Percentiles rank a stretch among this genome's conserved stretches.
Conservation (phyloP, 2,888 invertebrate species). For the Drosophila quinaria region DNA sequence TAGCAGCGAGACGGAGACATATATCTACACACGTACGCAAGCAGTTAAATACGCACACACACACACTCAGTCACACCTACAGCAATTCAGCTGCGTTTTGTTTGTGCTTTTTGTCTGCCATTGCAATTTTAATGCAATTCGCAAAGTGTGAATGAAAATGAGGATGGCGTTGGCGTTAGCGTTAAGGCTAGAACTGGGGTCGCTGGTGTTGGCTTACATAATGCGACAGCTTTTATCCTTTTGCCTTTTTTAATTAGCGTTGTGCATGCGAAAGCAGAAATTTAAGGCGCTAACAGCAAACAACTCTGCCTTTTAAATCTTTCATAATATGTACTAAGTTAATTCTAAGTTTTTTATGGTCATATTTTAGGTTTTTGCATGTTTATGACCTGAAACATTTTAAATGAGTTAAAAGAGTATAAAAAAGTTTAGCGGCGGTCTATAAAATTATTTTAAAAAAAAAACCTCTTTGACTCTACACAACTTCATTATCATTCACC, state of each 20-base stretch:
- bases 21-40: background rate
- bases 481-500: background rate
- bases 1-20: conserved; percentile 7
- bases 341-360: background rate
- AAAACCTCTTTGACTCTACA: background rate
- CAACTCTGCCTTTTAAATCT: background rate
- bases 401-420: background rate
- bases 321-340: conserved; percentile 3
- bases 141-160: conserved; percentile 26
- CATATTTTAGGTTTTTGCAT: background rate
- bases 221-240: conserved; percentile 29
- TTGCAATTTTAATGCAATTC: conserved; percentile 50
- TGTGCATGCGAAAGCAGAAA: conserved; percentile 13
- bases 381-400: conserved; percentile 2
- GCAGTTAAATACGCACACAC: background rate
- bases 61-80: conserved; percentile 7
- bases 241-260: conserved; percentile 39
- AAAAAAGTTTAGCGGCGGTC: background rate
- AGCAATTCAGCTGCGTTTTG: conserved; percentile 8
- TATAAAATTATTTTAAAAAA: background rate
- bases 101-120: conserved; percentile 23
- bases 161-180: background rate
- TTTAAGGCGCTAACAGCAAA: conserved; percentile 13
- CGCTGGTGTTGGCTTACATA: conserved; percentile 15
- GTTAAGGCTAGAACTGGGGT: background rate